Evolutionary conservation across 2,888 invertebrate species (phyloP).

Genomic region (Lingula anatina): DNA sequence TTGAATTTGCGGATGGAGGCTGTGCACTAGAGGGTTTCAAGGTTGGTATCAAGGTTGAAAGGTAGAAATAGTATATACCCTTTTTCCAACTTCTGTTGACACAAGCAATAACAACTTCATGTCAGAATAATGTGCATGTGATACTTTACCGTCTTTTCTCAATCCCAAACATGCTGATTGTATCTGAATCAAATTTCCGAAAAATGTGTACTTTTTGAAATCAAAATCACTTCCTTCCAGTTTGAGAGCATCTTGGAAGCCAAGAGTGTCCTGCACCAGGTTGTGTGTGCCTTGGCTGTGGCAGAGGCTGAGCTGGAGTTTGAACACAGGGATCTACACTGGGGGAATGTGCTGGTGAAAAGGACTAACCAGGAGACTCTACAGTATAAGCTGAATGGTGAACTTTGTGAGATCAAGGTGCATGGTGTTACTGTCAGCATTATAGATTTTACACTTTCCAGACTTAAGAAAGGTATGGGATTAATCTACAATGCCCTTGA

Average conservation of each 20-base stretch:
- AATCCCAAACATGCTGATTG: too few species aligned
- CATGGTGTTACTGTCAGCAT: slow-evolving; percentile 64
- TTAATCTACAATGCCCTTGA: not conserved
- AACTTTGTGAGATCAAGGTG: slow-evolving; percentile 54
- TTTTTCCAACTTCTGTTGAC: not conserved
- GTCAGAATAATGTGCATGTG: not conserved
- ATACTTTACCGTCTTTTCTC: too few species aligned
- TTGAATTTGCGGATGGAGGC: slow-evolving; percentile 83
- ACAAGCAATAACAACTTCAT: not conserved
- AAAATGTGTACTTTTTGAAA: too few species aligned
- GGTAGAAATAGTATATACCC: not conserved
- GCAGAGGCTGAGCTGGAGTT: slow-evolving; percentile 81
- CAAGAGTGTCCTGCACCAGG: slow-evolving; percentile 66
- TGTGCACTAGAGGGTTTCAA: slow-evolving; percentile 74
- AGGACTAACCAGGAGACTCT: slow-evolving; percentile 56
- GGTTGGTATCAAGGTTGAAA: slow-evolving; percentile 24
- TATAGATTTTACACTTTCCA: slow-evolving; percentile 86
- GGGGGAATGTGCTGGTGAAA: slow-evolving; percentile 85
- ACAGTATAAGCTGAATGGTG: slow-evolving; percentile 57
- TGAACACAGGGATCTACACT: slow-evolving; percentile 93
- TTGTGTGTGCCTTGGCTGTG: slow-evolving; percentile 77
- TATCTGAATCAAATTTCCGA: too few species aligned
- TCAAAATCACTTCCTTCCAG: slow-evolving; percentile 21
- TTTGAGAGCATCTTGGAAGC: slow-evolving; percentile 39
- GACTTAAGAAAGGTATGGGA: slow-evolving; percentile 60